A percentile compares a stretch with the other conserved stretches of the same genome.
Conservation (phyloP, 1,140 invertebrate genomes). For the Uloborus diversus region DNA sequence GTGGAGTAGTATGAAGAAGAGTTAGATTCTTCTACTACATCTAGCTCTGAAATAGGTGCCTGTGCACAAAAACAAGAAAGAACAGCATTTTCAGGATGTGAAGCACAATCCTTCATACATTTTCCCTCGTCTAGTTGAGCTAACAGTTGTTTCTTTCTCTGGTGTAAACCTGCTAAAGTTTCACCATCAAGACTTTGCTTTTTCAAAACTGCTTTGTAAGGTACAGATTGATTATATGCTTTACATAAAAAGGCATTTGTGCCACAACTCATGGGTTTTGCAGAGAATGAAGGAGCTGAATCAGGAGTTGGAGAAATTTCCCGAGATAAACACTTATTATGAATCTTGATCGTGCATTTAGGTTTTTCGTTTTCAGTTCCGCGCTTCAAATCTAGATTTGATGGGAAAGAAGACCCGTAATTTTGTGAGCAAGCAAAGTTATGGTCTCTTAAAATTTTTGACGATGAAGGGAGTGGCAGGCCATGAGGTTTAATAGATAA, state of each 20-base stretch:
- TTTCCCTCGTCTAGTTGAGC: slow-evolving; percentile 73
- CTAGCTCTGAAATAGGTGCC: slow-evolving; percentile 48
- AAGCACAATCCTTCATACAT: background rate
- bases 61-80: background rate
- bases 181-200: slow-evolving; percentile 14
- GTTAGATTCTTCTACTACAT: slow-evolving; percentile 8
- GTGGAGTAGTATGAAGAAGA: slow-evolving; percentile 64
- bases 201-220: background rate
- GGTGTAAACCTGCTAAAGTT: slow-evolving; percentile 70
- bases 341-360: slow-evolving; percentile 13
- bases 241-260: background rate
- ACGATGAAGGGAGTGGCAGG: slow-evolving; percentile 6
- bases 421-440: background rate
- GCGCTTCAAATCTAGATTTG: slow-evolving; percentile 21
- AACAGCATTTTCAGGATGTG: background rate
- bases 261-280: background rate
- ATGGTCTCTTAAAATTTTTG: background rate
- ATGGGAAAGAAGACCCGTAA: slow-evolving; percentile 25
- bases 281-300: too few species aligned
- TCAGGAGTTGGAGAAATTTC: background rate
- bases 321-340: slow-evolving; percentile 7
- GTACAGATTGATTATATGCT: background rate
- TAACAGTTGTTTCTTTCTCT: slow-evolving; percentile 75
- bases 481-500: slow-evolving; percentile 17
- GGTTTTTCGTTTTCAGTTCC: slow-evolving; percentile 15